These are phyloP conservation scores for Oceanodroma tethys DNA, from an alignment of 2,113 vertebrate genomes.

Conservation along the genomic window DNA sequence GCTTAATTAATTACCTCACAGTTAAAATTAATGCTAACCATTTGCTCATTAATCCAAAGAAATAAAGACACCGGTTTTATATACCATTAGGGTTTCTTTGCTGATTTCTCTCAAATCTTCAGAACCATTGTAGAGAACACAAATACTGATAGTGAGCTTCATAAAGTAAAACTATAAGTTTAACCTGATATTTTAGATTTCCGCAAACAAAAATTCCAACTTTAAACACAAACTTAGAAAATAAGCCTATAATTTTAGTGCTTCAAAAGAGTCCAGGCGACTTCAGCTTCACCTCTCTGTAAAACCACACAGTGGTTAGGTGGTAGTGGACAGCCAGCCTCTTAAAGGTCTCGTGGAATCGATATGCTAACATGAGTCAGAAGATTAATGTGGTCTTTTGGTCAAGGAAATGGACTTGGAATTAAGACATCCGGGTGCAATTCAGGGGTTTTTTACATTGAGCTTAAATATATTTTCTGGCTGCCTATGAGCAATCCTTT, in stretches of 20 bases:
- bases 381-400: neutral
- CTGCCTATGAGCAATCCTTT: neutral
- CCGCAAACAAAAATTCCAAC: neutral
- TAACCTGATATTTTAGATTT: neutral
- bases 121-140: neutral
- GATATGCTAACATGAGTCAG: neutral
- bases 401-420: neutral
- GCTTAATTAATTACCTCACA: conserved; percentile 14
- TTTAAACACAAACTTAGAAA: neutral
- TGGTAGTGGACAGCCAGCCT: neutral
- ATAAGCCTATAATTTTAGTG: neutral
- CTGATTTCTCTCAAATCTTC: conserved; percentile 20
- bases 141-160: neutral
- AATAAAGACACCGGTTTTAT: neutral
- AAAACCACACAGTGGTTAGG: neutral
- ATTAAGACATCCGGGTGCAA: neutral
- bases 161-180: neutral
- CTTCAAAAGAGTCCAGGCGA: neutral
- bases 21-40: neutral
- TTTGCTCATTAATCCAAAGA: conserved; percentile 2
- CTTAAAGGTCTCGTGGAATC: neutral
- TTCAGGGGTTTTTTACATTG: neutral
- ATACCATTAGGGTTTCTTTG: neutral
- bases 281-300: neutral
- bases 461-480: neutral